Percentiles rank a stretch among this genome's conserved stretches.
These are phyloP conservation scores for Tiphia femorata DNA, from an alignment of 2,888 invertebrate species.

Conservation along the genomic window DNA sequence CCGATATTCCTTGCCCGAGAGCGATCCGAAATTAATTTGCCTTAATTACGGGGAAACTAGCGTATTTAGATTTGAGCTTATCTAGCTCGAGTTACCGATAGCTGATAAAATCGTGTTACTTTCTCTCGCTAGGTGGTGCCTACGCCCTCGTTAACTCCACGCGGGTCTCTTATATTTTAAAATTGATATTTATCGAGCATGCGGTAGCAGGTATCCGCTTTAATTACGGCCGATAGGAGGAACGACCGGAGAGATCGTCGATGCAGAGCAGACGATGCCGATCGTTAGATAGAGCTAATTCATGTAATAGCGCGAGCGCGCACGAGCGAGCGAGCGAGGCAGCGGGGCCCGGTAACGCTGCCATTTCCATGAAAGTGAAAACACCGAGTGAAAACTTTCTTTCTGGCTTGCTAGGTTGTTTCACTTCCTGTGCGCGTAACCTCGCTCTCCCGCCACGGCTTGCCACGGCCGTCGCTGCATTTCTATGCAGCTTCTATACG, in stretches of 20 bases:
- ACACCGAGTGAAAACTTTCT: conserved; percentile 67
- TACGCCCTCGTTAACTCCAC: no score
- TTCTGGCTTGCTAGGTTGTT: conserved; percentile 63
- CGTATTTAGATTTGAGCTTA: no score
- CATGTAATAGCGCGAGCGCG: conserved; percentile 48
- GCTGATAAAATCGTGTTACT: no score
- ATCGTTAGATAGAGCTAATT: conserved; percentile 50
- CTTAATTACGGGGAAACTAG: no score
- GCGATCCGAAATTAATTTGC: no score
- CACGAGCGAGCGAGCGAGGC: no score
- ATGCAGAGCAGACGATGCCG: conserved; percentile 40
- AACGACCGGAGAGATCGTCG: conserved; percentile 32
- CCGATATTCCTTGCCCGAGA: no score
- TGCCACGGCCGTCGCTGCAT: conserved; percentile 46
- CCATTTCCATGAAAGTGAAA: conserved; percentile 69
- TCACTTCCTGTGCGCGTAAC: conserved; percentile 69
- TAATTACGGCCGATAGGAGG: conserved; percentile 15
- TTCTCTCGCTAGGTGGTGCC: no score
- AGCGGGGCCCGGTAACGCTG: conserved; percentile 28
- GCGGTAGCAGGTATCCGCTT: conserved; percentile 2
- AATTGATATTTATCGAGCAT: conserved; percentile 6
- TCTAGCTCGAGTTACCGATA: no score
- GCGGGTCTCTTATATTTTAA: no score
- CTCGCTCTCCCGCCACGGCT: conserved; percentile 48
- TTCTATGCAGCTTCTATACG: conserved; percentile 62